Percentiles rank a stretch among this genome's conserved stretches.
Conservation (phyloP, 1,140 invertebrate genomes). For the Acromyrmex heyeri region DNA sequence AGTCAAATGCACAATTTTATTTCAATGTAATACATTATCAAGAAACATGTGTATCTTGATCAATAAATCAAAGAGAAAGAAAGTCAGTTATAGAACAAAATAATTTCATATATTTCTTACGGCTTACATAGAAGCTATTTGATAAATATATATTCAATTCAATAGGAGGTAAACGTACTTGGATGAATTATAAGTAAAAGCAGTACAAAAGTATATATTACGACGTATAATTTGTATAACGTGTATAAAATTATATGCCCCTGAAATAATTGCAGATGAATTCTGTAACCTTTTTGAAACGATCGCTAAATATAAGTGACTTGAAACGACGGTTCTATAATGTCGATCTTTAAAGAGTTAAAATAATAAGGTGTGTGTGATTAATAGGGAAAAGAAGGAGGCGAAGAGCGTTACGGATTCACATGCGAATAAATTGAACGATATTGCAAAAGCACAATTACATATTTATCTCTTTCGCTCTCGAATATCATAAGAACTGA, state of each 20-base stretch:
- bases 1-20: too few relatives aligned
- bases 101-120: not conserved
- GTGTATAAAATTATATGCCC: not conserved
- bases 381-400: not conserved
- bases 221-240: not conserved
- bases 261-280: not conserved
- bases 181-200: not conserved
- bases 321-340: not conserved
- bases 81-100: not conserved
- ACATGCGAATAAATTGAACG: constrained; percentile 16
- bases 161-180: not conserved
- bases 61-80: not conserved
- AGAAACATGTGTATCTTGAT: not conserved
- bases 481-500: constrained; percentile 54
- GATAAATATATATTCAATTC: not conserved
- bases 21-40: not conserved
- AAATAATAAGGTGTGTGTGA: constrained; percentile 24
- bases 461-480: constrained; percentile 56
- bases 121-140: not conserved
- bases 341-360: not conserved
- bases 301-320: not conserved
- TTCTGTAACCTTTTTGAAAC: not conserved
- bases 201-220: constrained; percentile 4
- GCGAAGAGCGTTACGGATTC: not conserved
- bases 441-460: constrained; percentile 50